A percentile compares a stretch with the other conserved stretches of the same genome.
These are phyloP conservation scores for Lasioglossum calceatum DNA, from an alignment of 2,888 invertebrate species.

Conservation along the genomic window DNA sequence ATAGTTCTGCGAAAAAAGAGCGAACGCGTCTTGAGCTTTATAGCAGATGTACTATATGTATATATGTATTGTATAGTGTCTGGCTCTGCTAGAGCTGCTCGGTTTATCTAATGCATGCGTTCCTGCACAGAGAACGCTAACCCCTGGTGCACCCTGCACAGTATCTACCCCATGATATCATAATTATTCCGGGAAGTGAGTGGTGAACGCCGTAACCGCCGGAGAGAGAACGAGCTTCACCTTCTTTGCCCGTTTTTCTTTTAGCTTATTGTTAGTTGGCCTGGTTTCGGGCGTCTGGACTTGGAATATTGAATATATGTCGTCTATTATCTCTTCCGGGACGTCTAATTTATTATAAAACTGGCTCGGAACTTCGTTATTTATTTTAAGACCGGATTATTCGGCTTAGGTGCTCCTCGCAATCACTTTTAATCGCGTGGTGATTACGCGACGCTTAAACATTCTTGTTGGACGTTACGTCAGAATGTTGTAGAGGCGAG, in stretches of 20 bases:
- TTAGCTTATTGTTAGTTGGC: neutral
- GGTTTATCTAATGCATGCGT: constrained; percentile 67
- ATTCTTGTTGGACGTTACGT: neutral
- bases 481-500: neutral
- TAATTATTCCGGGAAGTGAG: constrained; percentile 66
- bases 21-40: constrained; percentile 51
- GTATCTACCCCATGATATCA: constrained; percentile 65
- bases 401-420: neutral
- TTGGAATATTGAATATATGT: neutral
- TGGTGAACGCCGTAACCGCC: constrained; percentile 36
- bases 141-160: constrained; percentile 32
- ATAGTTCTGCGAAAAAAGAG: neutral
- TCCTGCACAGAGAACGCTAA: constrained; percentile 58
- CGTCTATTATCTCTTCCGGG: neutral
- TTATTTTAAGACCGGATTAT: neutral
- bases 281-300: neutral
- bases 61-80: neutral
- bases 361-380: neutral
- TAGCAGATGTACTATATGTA: neutral
- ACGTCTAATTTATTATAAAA: neutral
- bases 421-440: neutral
- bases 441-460: neutral
- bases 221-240: neutral
- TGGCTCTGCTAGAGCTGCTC: constrained; percentile 51
- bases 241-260: neutral